Conservation (phyloP, 2,888 invertebrate genomes). For the Encarsia formosa region DNA sequence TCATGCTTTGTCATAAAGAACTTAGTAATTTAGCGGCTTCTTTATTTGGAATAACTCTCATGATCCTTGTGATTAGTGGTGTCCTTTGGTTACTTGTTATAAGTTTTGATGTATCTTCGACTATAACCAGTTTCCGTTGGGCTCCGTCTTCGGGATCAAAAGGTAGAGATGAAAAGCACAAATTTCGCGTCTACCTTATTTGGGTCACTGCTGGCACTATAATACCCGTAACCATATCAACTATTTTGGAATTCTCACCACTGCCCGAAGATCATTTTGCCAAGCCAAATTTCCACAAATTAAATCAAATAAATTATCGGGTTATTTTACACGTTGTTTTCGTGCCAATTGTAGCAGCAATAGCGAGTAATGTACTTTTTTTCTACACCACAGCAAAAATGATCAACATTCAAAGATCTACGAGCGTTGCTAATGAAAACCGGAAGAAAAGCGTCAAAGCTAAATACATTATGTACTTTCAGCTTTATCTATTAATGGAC, state of each 20-base stretch:
- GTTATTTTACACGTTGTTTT: conserved; percentile 32
- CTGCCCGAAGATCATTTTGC: conserved; percentile 32
- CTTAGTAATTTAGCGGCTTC: conserved; percentile 24
- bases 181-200: conserved; percentile 32
- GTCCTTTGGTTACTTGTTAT: conserved; percentile 42
- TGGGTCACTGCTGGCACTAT: conserved; percentile 32
- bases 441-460: conserved; percentile 31
- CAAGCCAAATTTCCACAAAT: conserved; percentile 38
- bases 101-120: conserved; percentile 41
- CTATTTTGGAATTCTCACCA: conserved; percentile 36
- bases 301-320: conserved; percentile 29
- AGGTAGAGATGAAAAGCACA: conserved; percentile 33
- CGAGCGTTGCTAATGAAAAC: conserved; percentile 28
- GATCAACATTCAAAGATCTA: conserved; percentile 33
- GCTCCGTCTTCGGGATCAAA: conserved; percentile 29
- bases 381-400: conserved; percentile 37
- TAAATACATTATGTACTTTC: conserved; percentile 35
- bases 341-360: conserved; percentile 31
- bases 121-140: conserved; percentile 42
- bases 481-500: conserved; percentile 39
- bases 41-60: conserved; percentile 33
- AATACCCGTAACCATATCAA: conserved; percentile 31
- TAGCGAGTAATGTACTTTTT: conserved; percentile 34
- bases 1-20: conserved; percentile 33
- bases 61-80: conserved; percentile 36